Evolutionary conservation across 2,113 vertebrate species (phyloP), one percentile per base, ranked within the genome.

Genomic region (Phaetusa simplex): DNA sequence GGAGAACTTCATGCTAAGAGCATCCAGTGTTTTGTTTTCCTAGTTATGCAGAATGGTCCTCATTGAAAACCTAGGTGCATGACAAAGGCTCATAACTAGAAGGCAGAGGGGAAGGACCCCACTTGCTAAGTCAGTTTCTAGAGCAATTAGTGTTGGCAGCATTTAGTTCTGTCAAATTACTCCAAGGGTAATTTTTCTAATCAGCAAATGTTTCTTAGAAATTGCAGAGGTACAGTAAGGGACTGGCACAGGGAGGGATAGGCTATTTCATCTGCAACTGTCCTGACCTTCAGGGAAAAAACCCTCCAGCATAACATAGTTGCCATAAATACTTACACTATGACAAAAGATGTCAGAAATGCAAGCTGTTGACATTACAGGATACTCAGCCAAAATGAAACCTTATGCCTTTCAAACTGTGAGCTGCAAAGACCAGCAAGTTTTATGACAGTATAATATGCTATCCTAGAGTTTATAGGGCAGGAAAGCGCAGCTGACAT

Each of bases 311-410:
- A 56, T 23, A 78, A 77, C 64, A 73, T 4, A 70, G 82, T 81
- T 83, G 45, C 82, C 58, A 91, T 86, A 90, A 96, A 92, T 92
- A 86, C 45, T 93, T 86, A 26, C 4, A 42, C 76, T 50, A 56
- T 91, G 83, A 94, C 88, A 96, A 96, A 92, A 95, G 91, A 83
- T 49, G 67, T 86, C 80, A 90, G 88, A 93, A 94, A 88, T 67
- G 65, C 59, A 88, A 71, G 59, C 61, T 95, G 84, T 83, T 84
- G 69, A 53, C 55, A 58, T 77, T 77, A 73, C 14, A 17, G 58
- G 50, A 66, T 61, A 69, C 36, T 69, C 55, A 38, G 83, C 83
- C 95, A 94, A 91, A 86, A 74, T 27, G 55, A 94, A 96, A 91
- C 32, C 1, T 2, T 66, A 91, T 6, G n/a, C 83, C 47, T 91